Base-by-base conservation (phyloP, 2,797 vertebrate genomes). In the Schizothorax lantsangensis region DNA sequence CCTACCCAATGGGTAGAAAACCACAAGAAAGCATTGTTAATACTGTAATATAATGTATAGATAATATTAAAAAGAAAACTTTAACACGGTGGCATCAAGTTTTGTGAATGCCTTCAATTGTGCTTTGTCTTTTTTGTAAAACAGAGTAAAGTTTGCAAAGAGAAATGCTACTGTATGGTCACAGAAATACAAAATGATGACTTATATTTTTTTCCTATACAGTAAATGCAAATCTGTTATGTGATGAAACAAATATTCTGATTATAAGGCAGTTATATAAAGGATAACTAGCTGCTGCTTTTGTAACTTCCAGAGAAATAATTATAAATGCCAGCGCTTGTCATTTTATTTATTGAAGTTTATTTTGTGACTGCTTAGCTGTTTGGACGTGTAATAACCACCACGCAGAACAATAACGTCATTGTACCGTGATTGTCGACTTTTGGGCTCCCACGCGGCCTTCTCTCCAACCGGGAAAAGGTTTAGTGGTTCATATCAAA, bases 1-100 rank as follows among this genome's bases (percentile, higher is more conserved):
- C 94, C 95, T 97, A 96, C 96, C 96, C 95, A 96, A 95, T 96
- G 96, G 97, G 96, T 97, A 96, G 96, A 94, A 92, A 87, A 93
- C 90, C 91, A 91, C 90, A 92, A 87, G 92, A 95, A 93, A 93
- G 94, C 91, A 89, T 93, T 96, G 95, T 96, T 95, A 95, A 96
- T 96, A 96, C 90, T 96, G 96, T 97, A 96, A 95, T 91, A 96
- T 96, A 95, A 93, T 96, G 95, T 96, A 96, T 88, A 96, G 95
- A 95, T 92, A 86, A 91, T 89, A 92, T 89, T 92, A 91, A 90
- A 90, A 93, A 92, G 75, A 91, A 91, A 89, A 90, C 93, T 96
- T 96, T 96, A 96, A 95, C 93, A 94, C 91, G 93, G 92, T 71
- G 95, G 95, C 95, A 94, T 94, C 94, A 90, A 92, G 95, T 94